phyloP scores from a whole-genome alignment of 2,113 vertebrate species.

The Fregata magnificens region DNA sequence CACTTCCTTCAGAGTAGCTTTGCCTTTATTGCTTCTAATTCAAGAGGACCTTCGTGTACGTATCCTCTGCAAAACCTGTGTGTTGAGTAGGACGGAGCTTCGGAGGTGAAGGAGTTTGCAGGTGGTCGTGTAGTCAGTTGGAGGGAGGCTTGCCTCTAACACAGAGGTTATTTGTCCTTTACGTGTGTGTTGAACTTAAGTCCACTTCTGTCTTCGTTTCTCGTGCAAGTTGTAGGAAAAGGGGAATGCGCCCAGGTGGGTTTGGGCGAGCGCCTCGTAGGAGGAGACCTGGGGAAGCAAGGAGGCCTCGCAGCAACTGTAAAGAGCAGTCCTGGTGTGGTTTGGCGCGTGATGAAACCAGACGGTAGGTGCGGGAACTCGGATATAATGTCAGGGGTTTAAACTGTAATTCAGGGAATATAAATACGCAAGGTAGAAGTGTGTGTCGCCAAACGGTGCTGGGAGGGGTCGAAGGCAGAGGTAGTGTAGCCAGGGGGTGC shows the following conservation, averaged over 20 bases:
- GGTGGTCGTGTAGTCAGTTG: accelerated
- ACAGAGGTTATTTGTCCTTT: neutral
- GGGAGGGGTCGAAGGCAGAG: neutral
- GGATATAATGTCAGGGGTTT: neutral
- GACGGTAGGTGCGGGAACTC: neutral
- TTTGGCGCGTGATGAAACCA: neutral
- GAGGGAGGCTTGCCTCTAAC: neutral
- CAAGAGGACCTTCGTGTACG: accelerated
- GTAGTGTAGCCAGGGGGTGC: neutral
- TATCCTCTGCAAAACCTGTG: neutral
- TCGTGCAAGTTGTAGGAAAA: neutral
- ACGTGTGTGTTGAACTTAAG: accelerated
- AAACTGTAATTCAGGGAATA: neutral
- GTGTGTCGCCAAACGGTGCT: accelerated
- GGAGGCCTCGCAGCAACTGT: neutral
- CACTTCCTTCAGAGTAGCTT: neutral
- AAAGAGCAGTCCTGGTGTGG: neutral
- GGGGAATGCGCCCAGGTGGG: neutral
- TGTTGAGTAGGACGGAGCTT: neutral
- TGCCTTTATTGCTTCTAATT: neutral
- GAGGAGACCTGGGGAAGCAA: neutral
- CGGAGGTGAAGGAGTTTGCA: neutral
- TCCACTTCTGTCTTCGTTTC: neutral
- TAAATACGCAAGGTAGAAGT: accelerated
- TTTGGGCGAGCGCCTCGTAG: neutral